These are phyloP conservation scores for Amniataba percoides DNA, from an alignment of 2,797 vertebrate genomes.

Conservation along the genomic window DNA sequence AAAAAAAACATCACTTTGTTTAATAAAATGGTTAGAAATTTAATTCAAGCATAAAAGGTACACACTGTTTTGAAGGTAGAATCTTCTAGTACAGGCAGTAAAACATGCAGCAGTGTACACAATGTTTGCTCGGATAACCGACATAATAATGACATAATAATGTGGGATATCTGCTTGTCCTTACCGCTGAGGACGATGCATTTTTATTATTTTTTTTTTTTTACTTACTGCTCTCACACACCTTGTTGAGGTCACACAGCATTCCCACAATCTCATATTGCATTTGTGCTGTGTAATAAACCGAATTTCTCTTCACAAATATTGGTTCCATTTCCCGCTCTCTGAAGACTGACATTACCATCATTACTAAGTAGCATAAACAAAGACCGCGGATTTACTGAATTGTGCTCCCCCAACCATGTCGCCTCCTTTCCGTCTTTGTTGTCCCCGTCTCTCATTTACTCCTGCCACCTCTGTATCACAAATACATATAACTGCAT, in stretches of 20 bases:
- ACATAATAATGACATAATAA: background rate
- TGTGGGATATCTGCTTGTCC: background rate
- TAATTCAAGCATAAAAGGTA: background rate
- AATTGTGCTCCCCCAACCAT: slow-evolving; percentile 60
- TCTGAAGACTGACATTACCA: slow-evolving; percentile 59
- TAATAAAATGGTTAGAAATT: background rate
- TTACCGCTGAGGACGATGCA: slow-evolving; percentile 14
- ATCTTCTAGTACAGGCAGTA: background rate
- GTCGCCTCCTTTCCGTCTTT: slow-evolving; percentile 49
- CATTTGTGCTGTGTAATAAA: slow-evolving; percentile 51
- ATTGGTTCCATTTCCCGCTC: slow-evolving; percentile 62
- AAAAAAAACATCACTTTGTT: background rate
- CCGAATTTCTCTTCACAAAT: slow-evolving; percentile 55
- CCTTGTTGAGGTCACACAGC: slow-evolving; percentile 24
- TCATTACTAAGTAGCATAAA: slow-evolving; percentile 61
- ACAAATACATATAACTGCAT: slow-evolving; percentile 52
- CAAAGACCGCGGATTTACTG: slow-evolving; percentile 61
- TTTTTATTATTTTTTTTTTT: slow-evolving; percentile 2
- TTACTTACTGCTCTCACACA: slow-evolving; percentile 7
- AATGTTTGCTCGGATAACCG: background rate
- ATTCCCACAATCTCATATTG: slow-evolving; percentile 41
- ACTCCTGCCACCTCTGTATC: slow-evolving; percentile 38
- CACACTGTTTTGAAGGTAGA: background rate
- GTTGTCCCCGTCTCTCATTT: slow-evolving; percentile 59
- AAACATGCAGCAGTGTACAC: background rate